Conservation (phyloP, 2,113 vertebrate genomes). For the Tonatia bakeri region DNA sequence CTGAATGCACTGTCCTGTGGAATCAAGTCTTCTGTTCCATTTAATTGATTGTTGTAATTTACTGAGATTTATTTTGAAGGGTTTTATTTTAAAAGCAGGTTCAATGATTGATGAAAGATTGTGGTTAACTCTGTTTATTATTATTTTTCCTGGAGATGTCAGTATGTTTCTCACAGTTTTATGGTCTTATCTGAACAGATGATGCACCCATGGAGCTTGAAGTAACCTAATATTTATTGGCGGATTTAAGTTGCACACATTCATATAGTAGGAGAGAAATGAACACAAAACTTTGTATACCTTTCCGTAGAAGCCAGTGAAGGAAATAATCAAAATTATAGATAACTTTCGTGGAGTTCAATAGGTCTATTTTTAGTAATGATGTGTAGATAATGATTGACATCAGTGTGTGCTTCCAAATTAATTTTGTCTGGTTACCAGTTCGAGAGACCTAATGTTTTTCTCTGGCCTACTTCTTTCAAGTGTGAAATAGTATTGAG, state of each 20-base stretch:
- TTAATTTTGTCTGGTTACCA: background rate
- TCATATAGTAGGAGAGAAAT: background rate
- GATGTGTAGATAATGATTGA: background rate
- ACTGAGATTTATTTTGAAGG: slow-evolving; percentile 30
- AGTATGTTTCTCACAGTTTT: background rate
- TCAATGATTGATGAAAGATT: background rate
- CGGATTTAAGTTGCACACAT: background rate
- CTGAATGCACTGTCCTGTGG: background rate
- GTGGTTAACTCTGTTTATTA: background rate
- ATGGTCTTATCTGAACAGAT: background rate
- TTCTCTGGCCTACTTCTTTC: background rate
- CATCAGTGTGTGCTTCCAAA: background rate
- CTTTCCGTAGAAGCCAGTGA: background rate
- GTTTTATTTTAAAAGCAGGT: slow-evolving; percentile 5
- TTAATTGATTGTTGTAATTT: slow-evolving; percentile 41
- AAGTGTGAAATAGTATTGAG: background rate
- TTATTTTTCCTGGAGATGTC: background rate
- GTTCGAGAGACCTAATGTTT: background rate
- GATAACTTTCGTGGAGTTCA: background rate
- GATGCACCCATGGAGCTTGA: background rate
- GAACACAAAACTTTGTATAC: background rate
- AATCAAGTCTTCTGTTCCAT: slow-evolving; percentile 28
- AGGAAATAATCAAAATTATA: background rate
- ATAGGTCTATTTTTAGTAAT: background rate
- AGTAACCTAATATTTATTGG: slow-evolving; percentile 4